A percentile compares a stretch with the other conserved stretches of the same genome.
phyloP scores from a whole-genome alignment of 2,888 invertebrate species.

The Podotricha telesiphe region DNA sequence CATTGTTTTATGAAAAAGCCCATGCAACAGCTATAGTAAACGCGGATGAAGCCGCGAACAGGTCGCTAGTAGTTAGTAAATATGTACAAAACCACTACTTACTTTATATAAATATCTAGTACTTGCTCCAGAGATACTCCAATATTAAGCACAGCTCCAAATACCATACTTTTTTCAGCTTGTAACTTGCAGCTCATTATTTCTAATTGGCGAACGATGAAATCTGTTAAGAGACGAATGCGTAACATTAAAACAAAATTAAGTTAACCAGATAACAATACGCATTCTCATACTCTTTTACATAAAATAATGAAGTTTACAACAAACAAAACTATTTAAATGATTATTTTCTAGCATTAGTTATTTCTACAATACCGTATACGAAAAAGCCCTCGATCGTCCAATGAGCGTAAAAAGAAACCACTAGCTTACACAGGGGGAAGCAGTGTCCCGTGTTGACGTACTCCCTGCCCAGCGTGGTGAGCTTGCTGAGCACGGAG shows the following conservation, averaged over 20 bases:
- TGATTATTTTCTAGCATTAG: too few relatives aligned
- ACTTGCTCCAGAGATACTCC: conserved; percentile 90
- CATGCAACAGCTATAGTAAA: too few relatives aligned
- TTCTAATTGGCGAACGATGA: conserved; percentile 91
- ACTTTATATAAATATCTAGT: conserved; percentile 92
- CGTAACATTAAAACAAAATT: too few relatives aligned
- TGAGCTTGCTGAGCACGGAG: conserved; percentile 90
- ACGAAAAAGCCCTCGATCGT: too few relatives aligned
- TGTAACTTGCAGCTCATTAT: conserved; percentile 89
- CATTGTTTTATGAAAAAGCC: too few relatives aligned
- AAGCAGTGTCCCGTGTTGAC: conserved; percentile 93
- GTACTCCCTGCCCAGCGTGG: conserved; percentile 90
- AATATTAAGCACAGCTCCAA: conserved; percentile 89
- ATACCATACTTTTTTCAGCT: conserved; percentile 89
- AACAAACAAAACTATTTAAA: neutral
- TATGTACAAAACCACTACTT: conserved; percentile 52
- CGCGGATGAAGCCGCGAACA: too few relatives aligned
- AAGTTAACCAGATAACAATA: too few relatives aligned
- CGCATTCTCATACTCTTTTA: too few relatives aligned
- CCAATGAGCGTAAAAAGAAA: neutral
- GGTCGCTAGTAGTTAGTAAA: too few relatives aligned
- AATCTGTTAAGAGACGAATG: conserved; percentile 81
- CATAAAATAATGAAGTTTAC: too few relatives aligned
- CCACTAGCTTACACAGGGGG: conserved; percentile 87
- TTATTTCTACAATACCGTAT: too few relatives aligned